Evolutionary conservation across 2,888 invertebrate species (phyloP), one percentile per base, ranked within the genome.

Genomic region (Willowsia nigromaculata): DNA sequence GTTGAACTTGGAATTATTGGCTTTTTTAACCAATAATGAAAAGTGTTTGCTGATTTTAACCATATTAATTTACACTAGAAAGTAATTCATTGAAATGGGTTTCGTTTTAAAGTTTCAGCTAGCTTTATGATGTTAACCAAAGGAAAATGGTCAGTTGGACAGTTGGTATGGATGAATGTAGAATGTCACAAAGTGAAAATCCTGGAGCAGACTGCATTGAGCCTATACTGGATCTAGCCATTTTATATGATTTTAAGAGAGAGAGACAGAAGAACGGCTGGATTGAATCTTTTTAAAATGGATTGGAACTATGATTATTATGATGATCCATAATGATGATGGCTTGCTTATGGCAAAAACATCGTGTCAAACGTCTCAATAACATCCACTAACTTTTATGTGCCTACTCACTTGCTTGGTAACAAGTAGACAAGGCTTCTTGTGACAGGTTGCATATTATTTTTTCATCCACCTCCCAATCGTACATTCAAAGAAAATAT

Each of bases 171-270:
- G n/a, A n/a, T n/a, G n/a, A n/a, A n/a, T n/a, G n/a, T n/a, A n/a
- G n/a, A n/a, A n/a, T n/a, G n/a, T n/a, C n/a, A n/a, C n/a, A n/a
- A 56, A 68, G 53, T 53, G 53, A 37, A 84, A 84, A 84, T 53
- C 56, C 59, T 71, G 74, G 74, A 30, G 13, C 74, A 85, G 71
- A 85, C 85, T 85, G 85, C 85, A 74, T 85, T 74, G 85, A 85
- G 37, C 74, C 71, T 85, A 74, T 53, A 74, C 56, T 43, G 1
- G 13, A 25, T 56, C 85, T 13, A 33, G 15, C 68, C 85, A 85
- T 85, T 85, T 85, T 85, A 85, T 85, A 85, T 22, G 71, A 9
- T n/a, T n/a, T n/a, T n/a, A n/a, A n/a, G n/a, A 30, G 6, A 4
- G 65, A 50, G 11, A 50, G 7, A 3, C 15, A 33, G 4, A 30